phyloP scores from a whole-genome alignment of 2,888 invertebrate species.

The Oscheius sp. region DNA sequence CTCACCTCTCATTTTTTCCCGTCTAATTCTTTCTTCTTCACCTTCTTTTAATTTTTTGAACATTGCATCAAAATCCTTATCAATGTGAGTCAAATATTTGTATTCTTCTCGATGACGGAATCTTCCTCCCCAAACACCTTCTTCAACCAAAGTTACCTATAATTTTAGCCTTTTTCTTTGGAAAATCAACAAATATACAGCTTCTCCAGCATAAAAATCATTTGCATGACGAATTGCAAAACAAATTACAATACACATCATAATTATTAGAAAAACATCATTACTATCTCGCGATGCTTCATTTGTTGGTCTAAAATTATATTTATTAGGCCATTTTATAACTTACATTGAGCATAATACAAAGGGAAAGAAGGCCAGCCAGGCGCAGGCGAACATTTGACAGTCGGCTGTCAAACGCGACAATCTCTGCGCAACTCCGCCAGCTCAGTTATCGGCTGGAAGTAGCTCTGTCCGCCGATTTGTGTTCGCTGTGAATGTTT shows the following conservation, averaged over 20 bases:
- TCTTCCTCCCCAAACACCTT: constrained; percentile 50
- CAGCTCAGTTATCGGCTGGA: constrained; percentile 35
- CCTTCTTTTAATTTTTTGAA: constrained; percentile 42
- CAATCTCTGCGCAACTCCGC: constrained; percentile 23
- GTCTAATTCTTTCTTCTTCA: constrained; percentile 15
- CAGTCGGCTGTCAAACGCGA: constrained; percentile 32
- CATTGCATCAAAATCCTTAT: constrained; percentile 56
- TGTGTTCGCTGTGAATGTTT: constrained; percentile 14
- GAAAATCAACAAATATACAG: constrained; percentile 34
- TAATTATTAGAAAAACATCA: constrained; percentile 53
- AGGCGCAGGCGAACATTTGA: background rate
- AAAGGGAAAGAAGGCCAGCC: background rate
- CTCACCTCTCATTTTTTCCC: constrained; percentile 18
- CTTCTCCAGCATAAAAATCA: constrained; percentile 58
- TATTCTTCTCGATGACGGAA: constrained; percentile 51
- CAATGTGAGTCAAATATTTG: constrained; percentile 48
- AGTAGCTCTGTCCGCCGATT: constrained; percentile 30
- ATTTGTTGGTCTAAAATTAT: constrained; percentile 23
- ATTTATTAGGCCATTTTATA: background rate
- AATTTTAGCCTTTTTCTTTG: background rate
- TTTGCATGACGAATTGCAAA: constrained; percentile 57
- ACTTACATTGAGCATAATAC: constrained; percentile 15
- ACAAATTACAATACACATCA: constrained; percentile 51
- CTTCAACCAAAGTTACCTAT: constrained; percentile 51
- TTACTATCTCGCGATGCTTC: constrained; percentile 49